Conservation (phyloP, 2,113 vertebrate species). For the Corythoichthys haematopterus region DNA sequence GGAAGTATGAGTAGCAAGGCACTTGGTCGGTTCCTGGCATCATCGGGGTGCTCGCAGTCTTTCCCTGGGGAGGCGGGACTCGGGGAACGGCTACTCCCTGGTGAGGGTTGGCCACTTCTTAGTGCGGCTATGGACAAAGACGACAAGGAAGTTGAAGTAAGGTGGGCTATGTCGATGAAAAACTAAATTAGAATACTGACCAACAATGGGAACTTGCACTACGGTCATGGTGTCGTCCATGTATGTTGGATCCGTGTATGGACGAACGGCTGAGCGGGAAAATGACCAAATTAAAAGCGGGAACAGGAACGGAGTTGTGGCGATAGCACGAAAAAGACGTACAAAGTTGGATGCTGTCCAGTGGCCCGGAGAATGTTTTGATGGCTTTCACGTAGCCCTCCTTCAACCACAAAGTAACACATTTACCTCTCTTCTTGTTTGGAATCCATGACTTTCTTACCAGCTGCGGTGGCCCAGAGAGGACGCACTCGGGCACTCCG, state of each 20-base stretch:
- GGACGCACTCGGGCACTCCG: constrained; percentile 80
- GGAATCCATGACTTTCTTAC: constrained; percentile 65
- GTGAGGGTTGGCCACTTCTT: not conserved
- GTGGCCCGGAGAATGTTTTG: constrained; percentile 66
- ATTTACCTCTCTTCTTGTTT: not conserved
- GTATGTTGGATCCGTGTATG: constrained; percentile 55
- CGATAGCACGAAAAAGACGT: not conserved
- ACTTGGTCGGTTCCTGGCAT: not conserved
- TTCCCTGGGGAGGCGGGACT: constrained; percentile 12
- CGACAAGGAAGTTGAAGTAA: not conserved
- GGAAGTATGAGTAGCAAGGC: not conserved
- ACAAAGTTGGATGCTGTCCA: constrained; percentile 72
- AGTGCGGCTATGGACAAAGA: not conserved
- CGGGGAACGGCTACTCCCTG: constrained; percentile 23
- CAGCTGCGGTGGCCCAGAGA: constrained; percentile 90
- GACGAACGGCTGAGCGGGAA: constrained; percentile 58
- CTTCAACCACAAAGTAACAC: constrained; percentile 18
- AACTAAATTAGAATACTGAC: constrained; percentile 67
- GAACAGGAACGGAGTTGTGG: not conserved
- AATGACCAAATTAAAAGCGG: not conserved
- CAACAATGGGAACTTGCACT: constrained; percentile 80
- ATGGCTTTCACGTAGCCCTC: constrained; percentile 68
- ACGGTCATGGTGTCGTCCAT: constrained; percentile 74
- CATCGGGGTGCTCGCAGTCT: not conserved
- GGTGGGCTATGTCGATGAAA: not conserved